phyloP scores from a whole-genome alignment of 2,113 vertebrate species.

The Antechinus flavipes region DNA sequence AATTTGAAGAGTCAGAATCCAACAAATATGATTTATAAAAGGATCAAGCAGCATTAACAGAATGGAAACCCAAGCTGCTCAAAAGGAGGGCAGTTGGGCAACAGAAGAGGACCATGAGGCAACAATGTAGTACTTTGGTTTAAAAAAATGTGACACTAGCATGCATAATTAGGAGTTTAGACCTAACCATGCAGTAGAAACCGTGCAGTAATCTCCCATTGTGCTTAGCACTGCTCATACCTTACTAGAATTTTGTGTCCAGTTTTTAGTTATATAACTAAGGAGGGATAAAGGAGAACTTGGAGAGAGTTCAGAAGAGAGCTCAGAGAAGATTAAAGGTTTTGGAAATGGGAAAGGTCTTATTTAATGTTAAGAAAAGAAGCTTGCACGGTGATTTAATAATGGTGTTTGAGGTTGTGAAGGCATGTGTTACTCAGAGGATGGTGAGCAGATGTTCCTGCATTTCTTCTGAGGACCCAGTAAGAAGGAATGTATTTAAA shows the following conservation, averaged over 20 bases:
- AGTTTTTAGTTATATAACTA: constrained; percentile 27
- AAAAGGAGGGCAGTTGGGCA: background rate
- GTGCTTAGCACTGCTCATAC: constrained; percentile 11
- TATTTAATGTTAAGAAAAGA: constrained; percentile 15
- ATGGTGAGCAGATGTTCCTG: background rate
- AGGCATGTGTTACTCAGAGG: constrained; percentile 4
- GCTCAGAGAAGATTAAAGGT: background rate
- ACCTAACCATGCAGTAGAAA: background rate
- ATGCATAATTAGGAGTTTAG: constrained; percentile 1
- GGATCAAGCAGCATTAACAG: background rate
- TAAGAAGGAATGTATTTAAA: background rate
- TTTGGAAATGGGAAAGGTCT: constrained; percentile 19
- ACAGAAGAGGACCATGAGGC: constrained; percentile 27
- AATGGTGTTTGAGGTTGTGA: background rate
- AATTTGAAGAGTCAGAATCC: constrained; percentile 14
- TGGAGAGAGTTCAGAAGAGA: background rate
- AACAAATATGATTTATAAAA: constrained; percentile 2
- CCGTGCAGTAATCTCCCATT: background rate
- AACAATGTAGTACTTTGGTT: background rate
- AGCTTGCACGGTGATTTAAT: background rate
- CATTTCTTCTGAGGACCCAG: constrained; percentile 1
- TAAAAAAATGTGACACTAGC: constrained; percentile 22
- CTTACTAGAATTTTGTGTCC: constrained; percentile 17
- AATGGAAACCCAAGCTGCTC: background rate
- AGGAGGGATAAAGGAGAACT: background rate